Conservation (phyloP, 2,797 vertebrate species). For the Aeoliscus strigatus region DNA sequence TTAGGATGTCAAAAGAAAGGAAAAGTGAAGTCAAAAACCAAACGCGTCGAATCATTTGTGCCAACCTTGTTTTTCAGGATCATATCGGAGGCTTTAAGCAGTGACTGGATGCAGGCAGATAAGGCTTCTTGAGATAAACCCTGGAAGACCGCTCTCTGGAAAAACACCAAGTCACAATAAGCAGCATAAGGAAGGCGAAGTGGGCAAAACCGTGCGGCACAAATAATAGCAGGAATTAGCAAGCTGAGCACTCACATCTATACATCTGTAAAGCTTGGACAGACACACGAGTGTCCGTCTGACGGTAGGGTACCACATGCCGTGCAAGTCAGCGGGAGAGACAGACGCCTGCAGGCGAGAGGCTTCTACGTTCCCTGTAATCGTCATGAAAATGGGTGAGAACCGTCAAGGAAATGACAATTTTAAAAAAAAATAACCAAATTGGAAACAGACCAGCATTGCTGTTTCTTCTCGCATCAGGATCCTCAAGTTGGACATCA, state of each 20-base stretch:
- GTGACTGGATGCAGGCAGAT: conserved; percentile 93
- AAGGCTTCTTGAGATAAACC: conserved; percentile 96
- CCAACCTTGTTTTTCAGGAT: conserved; percentile 97
- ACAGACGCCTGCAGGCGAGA: conserved; percentile 79
- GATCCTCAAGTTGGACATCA: conserved; percentile 86
- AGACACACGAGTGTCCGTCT: conserved; percentile 94
- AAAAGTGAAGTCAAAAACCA: conserved; percentile 20
- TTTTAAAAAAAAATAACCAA: conserved; percentile 1
- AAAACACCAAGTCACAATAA: conserved; percentile 48
- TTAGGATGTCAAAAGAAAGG: conserved; percentile 24
- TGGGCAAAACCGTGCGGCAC: background rate
- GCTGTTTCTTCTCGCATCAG: conserved; percentile 72
- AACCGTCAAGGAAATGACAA: conserved; percentile 25
- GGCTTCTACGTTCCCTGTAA: conserved; percentile 73
- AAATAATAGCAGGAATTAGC: conserved; percentile 3
- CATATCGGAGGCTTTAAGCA: conserved; percentile 89
- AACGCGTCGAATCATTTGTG: conserved; percentile 12
- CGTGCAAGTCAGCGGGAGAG: conserved; percentile 96
- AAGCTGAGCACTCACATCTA: conserved; percentile 81
- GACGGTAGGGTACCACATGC: conserved; percentile 99
- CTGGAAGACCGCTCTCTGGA: conserved; percentile 94
- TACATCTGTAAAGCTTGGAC: conserved; percentile 98
- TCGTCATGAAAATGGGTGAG: conserved; percentile 7
- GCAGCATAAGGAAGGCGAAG: conserved; percentile 20
- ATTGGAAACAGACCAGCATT: conserved; percentile 68